phyloP scores from a whole-genome alignment of 1,140 invertebrate genomes.

The Drosophila orena region DNA sequence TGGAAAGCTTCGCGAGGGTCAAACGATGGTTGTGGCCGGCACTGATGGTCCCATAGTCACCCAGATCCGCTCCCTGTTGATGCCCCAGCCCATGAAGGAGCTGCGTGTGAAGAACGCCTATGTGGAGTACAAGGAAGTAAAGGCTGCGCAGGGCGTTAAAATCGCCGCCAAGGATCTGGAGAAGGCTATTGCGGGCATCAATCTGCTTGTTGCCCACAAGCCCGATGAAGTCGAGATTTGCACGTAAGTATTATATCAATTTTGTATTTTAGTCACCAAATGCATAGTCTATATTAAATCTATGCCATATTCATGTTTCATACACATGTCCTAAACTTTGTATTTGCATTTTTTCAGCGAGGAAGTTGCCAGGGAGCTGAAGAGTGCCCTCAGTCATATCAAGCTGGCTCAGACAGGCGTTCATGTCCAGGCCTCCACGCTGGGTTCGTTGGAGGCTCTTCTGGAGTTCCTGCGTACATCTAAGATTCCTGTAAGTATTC shows the following conservation, averaged over 20 bases:
- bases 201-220: constrained; percentile 94
- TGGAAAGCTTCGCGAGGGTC: constrained; percentile 95
- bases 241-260: constrained; percentile 77
- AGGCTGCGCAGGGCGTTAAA: constrained; percentile 99
- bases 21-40: constrained; percentile 97
- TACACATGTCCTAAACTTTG: not conserved
- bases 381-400: constrained; percentile 95
- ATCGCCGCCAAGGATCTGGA: constrained; percentile 99
- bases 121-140: constrained; percentile 97
- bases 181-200: constrained; percentile 97
- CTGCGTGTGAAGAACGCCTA: constrained; percentile 99
- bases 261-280: too few species aligned
- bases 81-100: constrained; percentile 99
- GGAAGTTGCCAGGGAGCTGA: constrained; percentile 92
- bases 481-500: constrained; percentile 94
- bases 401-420: constrained; percentile 97
- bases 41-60: constrained; percentile 99
- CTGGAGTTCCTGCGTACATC: constrained; percentile 97
- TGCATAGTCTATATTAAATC: too few species aligned
- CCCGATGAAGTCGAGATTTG: constrained; percentile 97
- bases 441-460: constrained; percentile 98
- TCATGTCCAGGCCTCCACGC: constrained; percentile 99
- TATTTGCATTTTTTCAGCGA: constrained; percentile 86
- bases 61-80: constrained; percentile 97
- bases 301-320: not conserved